Evolutionary conservation across 2,797 vertebrate species (phyloP), one percentile per base, ranked within the genome.

Genomic region (Pipistrellus nathusii): DNA sequence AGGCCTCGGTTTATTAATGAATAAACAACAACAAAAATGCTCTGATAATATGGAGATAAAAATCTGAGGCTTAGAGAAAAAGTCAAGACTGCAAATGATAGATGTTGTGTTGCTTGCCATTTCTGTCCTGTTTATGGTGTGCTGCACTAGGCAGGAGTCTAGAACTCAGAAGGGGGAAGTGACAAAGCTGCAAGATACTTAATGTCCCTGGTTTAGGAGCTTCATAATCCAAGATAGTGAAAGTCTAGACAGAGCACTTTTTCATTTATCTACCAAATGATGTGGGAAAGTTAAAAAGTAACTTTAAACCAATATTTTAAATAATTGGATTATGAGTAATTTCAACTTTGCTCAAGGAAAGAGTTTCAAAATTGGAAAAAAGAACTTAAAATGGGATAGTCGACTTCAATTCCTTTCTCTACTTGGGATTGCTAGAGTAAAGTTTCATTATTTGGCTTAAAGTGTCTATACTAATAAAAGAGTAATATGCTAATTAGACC

Each of bases 401-500:
- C 53, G 93, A 32, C 66, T 88, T 93, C 20, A 87, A 18, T 14
- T 46, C 53, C 30, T 96, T 87, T 89, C 38, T 91, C 68, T 30
- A 91, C 48, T 77, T 94, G 71, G 35, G 7, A 10, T 91, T 94
- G 20, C 90, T 92, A 62, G 30, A 75, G 69, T 93, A 85, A 86
- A 90, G 23, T 95, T 93, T 87, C 38, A 84, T 93, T 91, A 48
- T 85, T 93, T 88, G 46, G 6, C 81, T 93, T 84, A 35, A 91
- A 82, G 57, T 93, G 6, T 92, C 57, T 59, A 12, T 59, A 53
- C 17, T 20, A 53, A 59, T 59, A 27, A 25, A 59, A 59, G 57
- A 23, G 10, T 59, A 27, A 59, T 57, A 57, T 59, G 57, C 23
- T 59, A 59, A 59, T 53, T 20, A 53, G 51, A 53, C 18, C 51